Conservation (phyloP, 2,888 invertebrate species). For the Phengaris arion region DNA sequence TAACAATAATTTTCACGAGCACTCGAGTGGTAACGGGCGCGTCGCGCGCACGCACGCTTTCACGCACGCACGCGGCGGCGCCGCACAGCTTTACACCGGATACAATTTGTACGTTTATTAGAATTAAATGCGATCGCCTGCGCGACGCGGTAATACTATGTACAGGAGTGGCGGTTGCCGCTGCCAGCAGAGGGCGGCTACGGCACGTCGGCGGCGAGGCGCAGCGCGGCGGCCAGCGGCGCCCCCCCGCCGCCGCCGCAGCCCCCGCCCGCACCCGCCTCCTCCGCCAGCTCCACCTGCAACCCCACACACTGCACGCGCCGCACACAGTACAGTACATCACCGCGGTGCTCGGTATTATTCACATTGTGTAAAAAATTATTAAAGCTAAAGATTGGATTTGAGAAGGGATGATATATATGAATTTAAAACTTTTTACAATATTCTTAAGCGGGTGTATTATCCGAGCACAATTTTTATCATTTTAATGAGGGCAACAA, state of each 20-base stretch:
- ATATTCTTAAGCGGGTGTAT: too few species aligned
- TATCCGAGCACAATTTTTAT: too few species aligned
- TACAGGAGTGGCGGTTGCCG: constrained; percentile 22
- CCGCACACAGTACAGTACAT: not conserved
- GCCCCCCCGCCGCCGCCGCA: constrained; percentile 48
- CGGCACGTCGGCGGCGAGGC: constrained; percentile 55
- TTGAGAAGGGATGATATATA: too few species aligned
- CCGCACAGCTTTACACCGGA: not conserved
- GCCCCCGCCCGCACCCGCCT: constrained; percentile 50
- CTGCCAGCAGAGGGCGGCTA: constrained; percentile 35
- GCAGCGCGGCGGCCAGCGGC: constrained; percentile 60
- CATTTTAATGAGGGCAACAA: too few species aligned
- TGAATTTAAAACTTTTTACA: too few species aligned
- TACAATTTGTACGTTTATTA: constrained; percentile 17
- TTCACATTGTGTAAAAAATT: not conserved
- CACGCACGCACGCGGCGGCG: not conserved
- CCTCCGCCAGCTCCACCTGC: constrained; percentile 44
- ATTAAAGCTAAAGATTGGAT: too few species aligned
- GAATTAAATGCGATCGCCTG: not conserved
- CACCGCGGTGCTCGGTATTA: not conserved
- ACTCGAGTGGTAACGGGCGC: not conserved
- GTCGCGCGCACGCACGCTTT: not conserved
- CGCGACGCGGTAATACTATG: constrained; percentile 24
- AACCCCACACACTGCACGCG: not conserved
- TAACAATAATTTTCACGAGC: constrained; percentile 5